phyloP scores from a whole-genome alignment of 2,113 vertebrate genomes.

The Panthera tigris region DNA sequence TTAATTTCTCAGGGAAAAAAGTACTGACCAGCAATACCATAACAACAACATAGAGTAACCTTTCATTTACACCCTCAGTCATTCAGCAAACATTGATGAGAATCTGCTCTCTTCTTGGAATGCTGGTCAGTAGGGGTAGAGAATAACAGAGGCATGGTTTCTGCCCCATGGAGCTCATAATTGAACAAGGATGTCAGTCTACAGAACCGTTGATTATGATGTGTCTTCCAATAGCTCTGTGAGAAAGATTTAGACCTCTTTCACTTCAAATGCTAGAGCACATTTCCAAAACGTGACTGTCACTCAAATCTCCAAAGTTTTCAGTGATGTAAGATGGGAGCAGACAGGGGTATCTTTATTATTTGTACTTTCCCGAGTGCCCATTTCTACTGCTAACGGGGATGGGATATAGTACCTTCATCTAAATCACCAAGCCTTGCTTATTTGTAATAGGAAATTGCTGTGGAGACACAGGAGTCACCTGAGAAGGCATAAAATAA shows the following conservation, averaged over 20 bases:
- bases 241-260: not conserved
- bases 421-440: not conserved
- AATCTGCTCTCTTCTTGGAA: not conserved
- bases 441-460: not conserved
- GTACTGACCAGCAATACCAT: not conserved
- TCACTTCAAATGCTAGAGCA: not conserved
- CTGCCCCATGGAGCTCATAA: not conserved
- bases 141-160: not conserved
- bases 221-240: not conserved
- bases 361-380: not conserved
- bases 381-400: not conserved
- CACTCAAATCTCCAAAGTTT: not conserved
- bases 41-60: not conserved
- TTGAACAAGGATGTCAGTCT: not conserved
- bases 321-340: not conserved
- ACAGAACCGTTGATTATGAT: not conserved
- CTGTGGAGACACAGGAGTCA: not conserved
- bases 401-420: not conserved
- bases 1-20: slow-evolving; percentile 7
- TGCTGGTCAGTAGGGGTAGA: not conserved
- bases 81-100: not conserved
- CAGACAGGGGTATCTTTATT: not conserved
- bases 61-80: not conserved
- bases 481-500: not conserved
- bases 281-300: not conserved